phyloP scores from a whole-genome alignment of 2,797 vertebrate species.

The Oreonectes daqikongensis region DNA sequence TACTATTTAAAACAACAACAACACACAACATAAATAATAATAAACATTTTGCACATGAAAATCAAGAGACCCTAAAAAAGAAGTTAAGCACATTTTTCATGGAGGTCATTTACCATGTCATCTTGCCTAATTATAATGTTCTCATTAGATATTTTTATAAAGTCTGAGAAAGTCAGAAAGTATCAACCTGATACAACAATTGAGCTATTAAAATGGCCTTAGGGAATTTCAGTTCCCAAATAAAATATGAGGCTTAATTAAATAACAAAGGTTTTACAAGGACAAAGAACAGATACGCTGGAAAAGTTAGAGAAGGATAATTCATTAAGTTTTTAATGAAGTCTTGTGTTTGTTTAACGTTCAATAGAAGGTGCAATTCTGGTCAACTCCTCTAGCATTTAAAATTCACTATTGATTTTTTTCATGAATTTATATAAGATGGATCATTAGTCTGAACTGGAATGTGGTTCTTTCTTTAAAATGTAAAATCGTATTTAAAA shows the following conservation, averaged over 20 bases:
- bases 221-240: neutral
- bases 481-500: too few relatives aligned
- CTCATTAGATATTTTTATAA: neutral
- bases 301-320: neutral
- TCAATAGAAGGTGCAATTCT: neutral
- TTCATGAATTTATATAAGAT: too few relatives aligned
- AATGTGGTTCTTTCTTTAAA: too few relatives aligned
- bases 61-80: neutral
- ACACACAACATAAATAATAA: neutral
- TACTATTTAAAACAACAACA: neutral
- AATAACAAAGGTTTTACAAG: slow-evolving; percentile 2
- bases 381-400: neutral
- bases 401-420: neutral
- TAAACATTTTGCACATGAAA: neutral
- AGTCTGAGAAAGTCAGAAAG: slow-evolving; percentile 7
- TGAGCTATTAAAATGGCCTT: neutral
- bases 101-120: neutral
- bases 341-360: neutral
- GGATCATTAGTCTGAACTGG: too few relatives aligned
- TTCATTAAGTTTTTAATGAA: neutral
- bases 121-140: neutral
- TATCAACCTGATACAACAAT: slow-evolving; percentile 3
- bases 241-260: slow-evolving; percentile 4
- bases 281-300: neutral
- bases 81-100: neutral